Evolutionary conservation across 1,140 invertebrate species (phyloP), one percentile per base, ranked within the genome.

Genomic region (Chymomyza costata): DNA sequence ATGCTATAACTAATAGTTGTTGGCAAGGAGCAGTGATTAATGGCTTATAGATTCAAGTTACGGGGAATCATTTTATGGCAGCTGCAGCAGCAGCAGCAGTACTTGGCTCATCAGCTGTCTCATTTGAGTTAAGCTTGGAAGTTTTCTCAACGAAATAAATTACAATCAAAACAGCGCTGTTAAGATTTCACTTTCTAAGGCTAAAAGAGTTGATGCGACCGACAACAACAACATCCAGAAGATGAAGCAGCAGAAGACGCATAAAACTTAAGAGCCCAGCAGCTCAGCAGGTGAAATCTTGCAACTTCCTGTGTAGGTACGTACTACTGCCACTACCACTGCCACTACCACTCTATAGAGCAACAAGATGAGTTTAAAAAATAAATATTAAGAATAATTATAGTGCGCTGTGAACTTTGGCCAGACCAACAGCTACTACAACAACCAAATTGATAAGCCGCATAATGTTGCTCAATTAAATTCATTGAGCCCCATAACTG

Each of bases 311-410:
- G 54, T 56, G 15, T 6, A 30, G 18, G 10, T 19, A 13, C n/a
- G 19, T 43, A 44, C 21, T n/a, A n/a, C n/a, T n/a, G n/a, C n/a
- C n/a, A 47, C 21, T 38, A 35, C 46, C n/a, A n/a, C n/a, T n/a
- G n/a, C n/a, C n/a, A n/a, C n/a, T n/a, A n/a, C n/a, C n/a, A n/a
- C n/a, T n/a, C n/a, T n/a, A n/a, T n/a, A n/a, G n/a, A n/a, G n/a
- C n/a, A n/a, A n/a, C n/a, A n/a, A n/a, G n/a, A n/a, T n/a, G n/a
- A n/a, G n/a, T n/a, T n/a, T n/a, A 40, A n/a, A 41, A 53, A 48
- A 37, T 48, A 57, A 52, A 53, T 63, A 58, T 66, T 58, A 66
- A 66, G 63, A 62, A 66, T 66, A 66, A 66, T 66, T 66, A 66
- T 66, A 38, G 59, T 46, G 21, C 21, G 21, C 21, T 25, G 21